Evolutionary conservation across 2,888 invertebrate genomes (phyloP).

Genomic region (Chaetogeoica ovagalla): DNA sequence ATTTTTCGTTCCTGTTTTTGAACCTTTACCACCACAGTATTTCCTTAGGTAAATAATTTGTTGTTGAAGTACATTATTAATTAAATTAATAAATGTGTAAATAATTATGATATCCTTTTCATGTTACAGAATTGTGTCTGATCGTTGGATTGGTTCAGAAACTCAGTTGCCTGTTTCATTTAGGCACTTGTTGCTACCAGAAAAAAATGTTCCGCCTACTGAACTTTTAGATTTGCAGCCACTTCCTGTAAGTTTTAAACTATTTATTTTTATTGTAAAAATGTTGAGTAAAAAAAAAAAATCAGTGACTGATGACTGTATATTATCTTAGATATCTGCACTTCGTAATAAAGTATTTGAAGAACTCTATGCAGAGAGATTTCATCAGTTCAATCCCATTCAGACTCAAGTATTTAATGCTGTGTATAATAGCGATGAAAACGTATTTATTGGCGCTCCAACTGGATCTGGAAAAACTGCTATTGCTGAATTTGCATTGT

Average conservation of each 20-base stretch:
- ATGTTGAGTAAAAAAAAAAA: too few relatives aligned
- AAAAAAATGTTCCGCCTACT: slow-evolving; percentile 97
- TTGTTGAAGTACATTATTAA: not conserved
- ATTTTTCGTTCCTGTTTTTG: slow-evolving; percentile 98
- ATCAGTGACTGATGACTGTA: not conserved
- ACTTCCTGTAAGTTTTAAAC: slow-evolving; percentile 68
- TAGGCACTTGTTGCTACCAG: slow-evolving; percentile 93
- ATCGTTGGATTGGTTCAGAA: slow-evolving; percentile 92
- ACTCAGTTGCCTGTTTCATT: slow-evolving; percentile 96
- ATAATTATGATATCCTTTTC: not conserved
- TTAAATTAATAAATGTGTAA: not conserved
- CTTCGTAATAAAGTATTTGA: slow-evolving; percentile 85
- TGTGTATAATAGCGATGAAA: slow-evolving; percentile 97
- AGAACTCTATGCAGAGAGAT: slow-evolving; percentile 78
- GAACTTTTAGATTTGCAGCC: slow-evolving; percentile 96
- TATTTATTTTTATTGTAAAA: not conserved
- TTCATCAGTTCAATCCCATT: slow-evolving; percentile 96
- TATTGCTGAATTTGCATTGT: slow-evolving; percentile 92
- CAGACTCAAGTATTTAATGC: slow-evolving; percentile 99
- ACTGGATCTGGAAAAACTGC: slow-evolving; percentile 88
- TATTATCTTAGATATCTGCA: slow-evolving; percentile 70
- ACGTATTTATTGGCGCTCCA: slow-evolving; percentile 93
- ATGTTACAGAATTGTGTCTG: slow-evolving; percentile 73
- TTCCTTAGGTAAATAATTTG: slow-evolving; percentile 67
- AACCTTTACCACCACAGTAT: slow-evolving; percentile 97